Conservation (phyloP, 2,797 vertebrate species). For the Sebastes glaucus region DNA sequence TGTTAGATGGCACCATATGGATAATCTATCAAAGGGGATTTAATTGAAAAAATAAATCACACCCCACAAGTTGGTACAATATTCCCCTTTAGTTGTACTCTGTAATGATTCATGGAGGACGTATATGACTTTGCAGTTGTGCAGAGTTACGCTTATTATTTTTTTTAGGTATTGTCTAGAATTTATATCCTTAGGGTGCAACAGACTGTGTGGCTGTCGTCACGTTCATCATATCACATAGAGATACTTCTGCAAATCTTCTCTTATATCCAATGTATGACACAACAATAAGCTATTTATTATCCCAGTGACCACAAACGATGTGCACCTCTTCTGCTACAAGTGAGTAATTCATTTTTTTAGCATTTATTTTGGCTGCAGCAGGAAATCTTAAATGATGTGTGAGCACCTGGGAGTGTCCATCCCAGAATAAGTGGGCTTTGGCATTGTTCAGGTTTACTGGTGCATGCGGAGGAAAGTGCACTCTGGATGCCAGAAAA, state of each 20-base stretch:
- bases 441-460: slow-evolving; percentile 40
- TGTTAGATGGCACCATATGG: slow-evolving; percentile 19
- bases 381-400: slow-evolving; percentile 34
- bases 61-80: slow-evolving; percentile 55
- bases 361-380: slow-evolving; percentile 15
- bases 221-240: slow-evolving; percentile 21
- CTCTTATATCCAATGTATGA: neutral
- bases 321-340: neutral
- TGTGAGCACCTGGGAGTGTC: slow-evolving; percentile 47
- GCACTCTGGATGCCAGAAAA: slow-evolving; percentile 44
- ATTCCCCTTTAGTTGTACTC: slow-evolving; percentile 41
- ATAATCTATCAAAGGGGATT: slow-evolving; percentile 54
- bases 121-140: slow-evolving; percentile 44
- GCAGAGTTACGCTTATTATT: slow-evolving; percentile 18
- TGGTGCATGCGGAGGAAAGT: slow-evolving; percentile 43
- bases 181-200: slow-evolving; percentile 32
- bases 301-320: neutral
- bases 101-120: slow-evolving; percentile 57
- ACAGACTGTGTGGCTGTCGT: neutral
- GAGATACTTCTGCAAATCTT: slow-evolving; percentile 19
- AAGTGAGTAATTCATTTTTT: neutral
- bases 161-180: slow-evolving; percentile 37
- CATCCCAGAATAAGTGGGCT: slow-evolving; percentile 28
- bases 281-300: neutral
- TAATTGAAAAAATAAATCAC: slow-evolving; percentile 73